A percentile compares a stretch with the other conserved stretches of the same genome.
Evolutionary conservation across 2,113 vertebrate genomes (phyloP).

Genomic region (Pholis gunnellus): DNA sequence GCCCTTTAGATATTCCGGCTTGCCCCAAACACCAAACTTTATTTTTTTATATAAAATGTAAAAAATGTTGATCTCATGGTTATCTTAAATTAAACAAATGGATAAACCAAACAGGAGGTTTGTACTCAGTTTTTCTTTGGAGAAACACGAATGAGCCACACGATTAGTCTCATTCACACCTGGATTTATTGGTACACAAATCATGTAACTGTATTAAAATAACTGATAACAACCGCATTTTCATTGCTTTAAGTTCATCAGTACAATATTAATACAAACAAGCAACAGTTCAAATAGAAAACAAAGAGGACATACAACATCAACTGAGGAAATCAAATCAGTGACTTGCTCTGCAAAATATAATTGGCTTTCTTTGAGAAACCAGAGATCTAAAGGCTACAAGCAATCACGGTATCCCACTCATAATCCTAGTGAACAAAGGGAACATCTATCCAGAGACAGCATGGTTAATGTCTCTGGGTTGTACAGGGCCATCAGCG

Average conservation of each 20-base stretch:
- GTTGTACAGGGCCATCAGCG: slow-evolving; percentile 25
- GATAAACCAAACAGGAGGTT: not conserved
- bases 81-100: not conserved
- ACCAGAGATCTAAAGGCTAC: slow-evolving; percentile 81
- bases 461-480: slow-evolving; percentile 37
- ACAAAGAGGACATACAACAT: slow-evolving; percentile 71
- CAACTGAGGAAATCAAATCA: slow-evolving; percentile 76
- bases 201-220: slow-evolving; percentile 91
- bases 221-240: slow-evolving; percentile 85
- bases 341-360: slow-evolving; percentile 84
- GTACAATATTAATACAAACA: slow-evolving; percentile 87
- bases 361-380: slow-evolving; percentile 79
- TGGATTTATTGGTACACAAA: slow-evolving; percentile 88
- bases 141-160: slow-evolving; percentile 39
- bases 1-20: no score
- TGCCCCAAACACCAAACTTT: not conserved
- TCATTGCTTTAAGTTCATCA: slow-evolving; percentile 86
- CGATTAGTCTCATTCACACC: slow-evolving; percentile 73
- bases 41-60: not conserved
- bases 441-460: not conserved
- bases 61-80: not conserved
- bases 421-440: no score
- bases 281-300: slow-evolving; percentile 84
- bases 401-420: slow-evolving; percentile 67
- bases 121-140: not conserved